phyloP scores from a whole-genome alignment of 2,113 vertebrate genomes.

The Candoia aspera region DNA sequence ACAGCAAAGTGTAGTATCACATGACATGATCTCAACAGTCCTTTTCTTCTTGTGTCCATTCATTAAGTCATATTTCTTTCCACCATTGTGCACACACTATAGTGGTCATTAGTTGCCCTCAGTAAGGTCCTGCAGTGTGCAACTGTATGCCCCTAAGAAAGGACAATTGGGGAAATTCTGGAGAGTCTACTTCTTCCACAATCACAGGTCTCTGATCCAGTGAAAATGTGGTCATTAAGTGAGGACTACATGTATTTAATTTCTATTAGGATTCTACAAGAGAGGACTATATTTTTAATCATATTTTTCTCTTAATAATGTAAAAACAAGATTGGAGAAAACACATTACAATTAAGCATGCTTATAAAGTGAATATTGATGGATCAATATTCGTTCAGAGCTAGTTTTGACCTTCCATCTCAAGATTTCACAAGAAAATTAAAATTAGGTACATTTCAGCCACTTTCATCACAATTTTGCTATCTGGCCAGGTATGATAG shows the following conservation, averaged over 20 bases:
- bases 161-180: background rate
- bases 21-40: constrained; percentile 10
- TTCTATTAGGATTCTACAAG: background rate
- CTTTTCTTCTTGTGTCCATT: background rate
- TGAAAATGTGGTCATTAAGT: background rate
- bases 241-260: background rate
- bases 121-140: background rate
- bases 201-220: background rate
- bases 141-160: background rate
- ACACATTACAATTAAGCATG: background rate
- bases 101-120: background rate
- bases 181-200: background rate
- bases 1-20: constrained; percentile 3
- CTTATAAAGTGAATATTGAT: background rate
- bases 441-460: constrained; percentile 1
- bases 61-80: background rate
- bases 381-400: background rate
- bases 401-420: background rate
- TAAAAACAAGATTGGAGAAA: background rate
- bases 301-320: background rate
- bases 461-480: background rate
- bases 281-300: background rate
- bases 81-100: too few species aligned
- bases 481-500: background rate
- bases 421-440: background rate